phyloP scores from a whole-genome alignment of 1,140 invertebrate genomes.

The Nasonia giraulti region DNA sequence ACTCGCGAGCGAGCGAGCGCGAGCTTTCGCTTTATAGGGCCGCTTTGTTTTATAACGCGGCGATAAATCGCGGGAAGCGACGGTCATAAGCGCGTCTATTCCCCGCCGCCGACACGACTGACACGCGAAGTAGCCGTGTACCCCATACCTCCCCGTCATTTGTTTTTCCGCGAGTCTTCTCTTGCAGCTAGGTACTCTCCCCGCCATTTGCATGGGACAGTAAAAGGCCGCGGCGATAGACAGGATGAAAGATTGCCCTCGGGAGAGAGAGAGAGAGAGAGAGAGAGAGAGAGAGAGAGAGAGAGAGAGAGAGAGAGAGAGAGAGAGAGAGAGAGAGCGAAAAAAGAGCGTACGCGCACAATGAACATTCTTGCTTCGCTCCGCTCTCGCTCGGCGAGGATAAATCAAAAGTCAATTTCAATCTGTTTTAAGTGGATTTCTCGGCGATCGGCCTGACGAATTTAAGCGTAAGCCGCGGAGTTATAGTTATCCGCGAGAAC shows the following conservation, averaged over 20 bases:
- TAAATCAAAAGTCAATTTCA: conserved; percentile 1
- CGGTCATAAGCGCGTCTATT: neutral
- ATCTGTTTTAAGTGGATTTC: neutral
- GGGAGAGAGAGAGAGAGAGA: too few species aligned
- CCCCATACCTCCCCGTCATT: conserved; percentile 15
- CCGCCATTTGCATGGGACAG: neutral
- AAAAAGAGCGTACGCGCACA: neutral
- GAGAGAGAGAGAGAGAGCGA: too few species aligned
- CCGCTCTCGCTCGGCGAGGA: neutral
- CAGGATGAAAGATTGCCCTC: neutral
- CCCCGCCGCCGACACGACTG: neutral
- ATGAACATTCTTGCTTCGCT: neutral
- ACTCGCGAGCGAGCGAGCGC: conserved; percentile 18
- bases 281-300: too few species aligned
- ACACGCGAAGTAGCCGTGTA: conserved; percentile 5
- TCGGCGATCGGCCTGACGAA: neutral
- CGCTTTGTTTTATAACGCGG: conserved; percentile 70
- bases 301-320: too few species aligned
- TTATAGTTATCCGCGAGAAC: neutral
- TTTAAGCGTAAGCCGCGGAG: neutral
- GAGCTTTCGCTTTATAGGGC: conserved; percentile 66
- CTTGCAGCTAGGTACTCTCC: too few species aligned
- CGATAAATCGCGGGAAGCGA: conserved; percentile 20
- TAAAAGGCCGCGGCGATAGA: neutral
- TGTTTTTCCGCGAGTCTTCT: neutral